Conservation (phyloP, 2,113 vertebrate genomes). For the Pandion haliaetus region DNA sequence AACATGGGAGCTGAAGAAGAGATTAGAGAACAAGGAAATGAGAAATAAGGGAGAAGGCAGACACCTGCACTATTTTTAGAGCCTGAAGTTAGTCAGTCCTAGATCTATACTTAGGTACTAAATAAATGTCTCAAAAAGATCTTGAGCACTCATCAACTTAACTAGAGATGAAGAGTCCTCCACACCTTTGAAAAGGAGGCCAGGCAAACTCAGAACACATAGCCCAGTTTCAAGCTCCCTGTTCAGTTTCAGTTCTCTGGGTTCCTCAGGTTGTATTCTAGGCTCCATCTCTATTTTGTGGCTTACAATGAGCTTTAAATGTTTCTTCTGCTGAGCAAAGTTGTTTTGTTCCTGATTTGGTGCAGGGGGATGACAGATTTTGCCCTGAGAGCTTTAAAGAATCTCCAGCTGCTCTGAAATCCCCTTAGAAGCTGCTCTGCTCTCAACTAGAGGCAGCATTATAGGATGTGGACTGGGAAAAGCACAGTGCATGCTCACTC, state of each 20-base stretch:
- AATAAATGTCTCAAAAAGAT: constrained; percentile 27
- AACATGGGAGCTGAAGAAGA: neutral
- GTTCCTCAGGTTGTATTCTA: neutral
- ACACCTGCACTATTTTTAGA: constrained; percentile 13
- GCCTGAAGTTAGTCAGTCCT: constrained; percentile 18
- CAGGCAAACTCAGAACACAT: neutral
- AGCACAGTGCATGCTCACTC: neutral
- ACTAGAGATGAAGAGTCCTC: neutral
- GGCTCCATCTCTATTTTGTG: neutral
- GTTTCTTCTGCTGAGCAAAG: neutral
- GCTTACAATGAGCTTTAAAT: neutral
- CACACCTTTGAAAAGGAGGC: neutral
- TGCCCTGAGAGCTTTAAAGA: neutral
- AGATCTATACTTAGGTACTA: constrained; percentile 39
- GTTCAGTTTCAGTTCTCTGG: neutral
- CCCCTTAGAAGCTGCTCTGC: neutral
- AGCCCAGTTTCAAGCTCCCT: neutral
- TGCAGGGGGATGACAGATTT: neutral
- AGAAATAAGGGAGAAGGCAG: constrained; percentile 25
- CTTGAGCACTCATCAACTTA: neutral
- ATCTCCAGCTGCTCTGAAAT: neutral
- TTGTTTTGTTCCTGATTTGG: neutral
- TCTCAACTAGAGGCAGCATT: neutral
- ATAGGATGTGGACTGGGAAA: neutral
- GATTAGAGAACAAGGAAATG: neutral